A percentile compares a stretch with the other conserved stretches of the same genome.
Conservation (phyloP, 2,888 invertebrate species). For the Dynastes grantii region DNA sequence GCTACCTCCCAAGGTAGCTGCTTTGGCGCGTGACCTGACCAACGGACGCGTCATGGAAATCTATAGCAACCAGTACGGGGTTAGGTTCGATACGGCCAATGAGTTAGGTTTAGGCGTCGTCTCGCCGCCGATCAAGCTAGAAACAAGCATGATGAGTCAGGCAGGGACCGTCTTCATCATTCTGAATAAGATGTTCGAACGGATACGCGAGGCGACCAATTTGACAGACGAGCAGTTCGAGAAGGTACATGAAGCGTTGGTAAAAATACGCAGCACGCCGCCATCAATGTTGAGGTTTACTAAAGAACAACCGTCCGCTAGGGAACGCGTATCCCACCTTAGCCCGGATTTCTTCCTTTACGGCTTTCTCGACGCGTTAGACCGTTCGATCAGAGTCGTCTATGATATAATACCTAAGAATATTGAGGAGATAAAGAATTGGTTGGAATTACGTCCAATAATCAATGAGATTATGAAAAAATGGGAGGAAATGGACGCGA, state of each 20-base stretch:
- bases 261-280: slow-evolving; percentile 3
- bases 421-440: slow-evolving; percentile 13
- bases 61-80: slow-evolving; percentile 88
- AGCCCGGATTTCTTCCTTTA: slow-evolving; percentile 36
- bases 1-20: slow-evolving; percentile 73
- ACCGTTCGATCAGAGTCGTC: slow-evolving; percentile 6
- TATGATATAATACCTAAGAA: slow-evolving; percentile 8
- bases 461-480: not conserved
- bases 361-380: slow-evolving; percentile 34
- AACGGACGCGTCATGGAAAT: slow-evolving; percentile 86
- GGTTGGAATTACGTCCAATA: slow-evolving; percentile 7
- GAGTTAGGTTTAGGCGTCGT: slow-evolving; percentile 61
- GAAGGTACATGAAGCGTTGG: slow-evolving; percentile 30
- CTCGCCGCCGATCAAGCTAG: slow-evolving; percentile 21
- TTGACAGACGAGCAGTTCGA: slow-evolving; percentile 15
- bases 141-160: not conserved
- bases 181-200: slow-evolving; percentile 29
- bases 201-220: slow-evolving; percentile 1
- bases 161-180: slow-evolving; percentile 38
- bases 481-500: slow-evolving; percentile 4
- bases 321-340: not conserved
- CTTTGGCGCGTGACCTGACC: slow-evolving; percentile 77
- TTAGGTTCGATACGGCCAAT: slow-evolving; percentile 90
- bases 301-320: too few species aligned
- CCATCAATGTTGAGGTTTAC: too few species aligned